Conservation (phyloP, 2,888 invertebrate species). For the Buathra laborator region DNA sequence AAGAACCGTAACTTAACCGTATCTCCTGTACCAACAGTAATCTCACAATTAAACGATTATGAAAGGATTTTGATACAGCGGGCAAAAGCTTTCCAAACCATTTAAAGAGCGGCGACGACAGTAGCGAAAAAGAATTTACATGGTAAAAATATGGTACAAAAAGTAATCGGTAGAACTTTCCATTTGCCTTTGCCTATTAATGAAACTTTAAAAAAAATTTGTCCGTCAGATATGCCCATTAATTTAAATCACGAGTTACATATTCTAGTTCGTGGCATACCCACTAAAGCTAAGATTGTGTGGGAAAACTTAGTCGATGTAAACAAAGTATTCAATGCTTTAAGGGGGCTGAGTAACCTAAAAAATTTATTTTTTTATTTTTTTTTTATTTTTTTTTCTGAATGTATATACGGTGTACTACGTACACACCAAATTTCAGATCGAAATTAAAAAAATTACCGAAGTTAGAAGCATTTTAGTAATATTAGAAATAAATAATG, state of each 20-base stretch:
- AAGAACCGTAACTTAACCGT: neutral
- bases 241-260: slow-evolving; percentile 71
- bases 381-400: too few species aligned
- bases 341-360: too few species aligned
- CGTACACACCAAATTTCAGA: too few species aligned
- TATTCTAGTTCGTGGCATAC: slow-evolving; percentile 74
- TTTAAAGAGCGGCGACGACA: slow-evolving; percentile 48
- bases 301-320: slow-evolving; percentile 77
- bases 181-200: too few species aligned
- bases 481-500: too few species aligned
- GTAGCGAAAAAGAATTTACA: slow-evolving; percentile 78
- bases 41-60: slow-evolving; percentile 67
- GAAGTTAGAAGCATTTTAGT: too few species aligned
- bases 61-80: slow-evolving; percentile 76
- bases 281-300: slow-evolving; percentile 74
- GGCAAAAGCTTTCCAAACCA: slow-evolving; percentile 80
- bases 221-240: slow-evolving; percentile 73
- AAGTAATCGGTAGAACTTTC: too few species aligned
- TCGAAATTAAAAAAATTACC: too few species aligned
- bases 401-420: too few species aligned
- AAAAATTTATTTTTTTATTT: too few species aligned
- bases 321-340: slow-evolving; percentile 74
- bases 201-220: slow-evolving; percentile 77
- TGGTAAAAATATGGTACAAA: slow-evolving; percentile 69
- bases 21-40: slow-evolving; percentile 62